phyloP scores from a whole-genome alignment of 2,113 vertebrate genomes.

The Theristicus caerulescens region DNA sequence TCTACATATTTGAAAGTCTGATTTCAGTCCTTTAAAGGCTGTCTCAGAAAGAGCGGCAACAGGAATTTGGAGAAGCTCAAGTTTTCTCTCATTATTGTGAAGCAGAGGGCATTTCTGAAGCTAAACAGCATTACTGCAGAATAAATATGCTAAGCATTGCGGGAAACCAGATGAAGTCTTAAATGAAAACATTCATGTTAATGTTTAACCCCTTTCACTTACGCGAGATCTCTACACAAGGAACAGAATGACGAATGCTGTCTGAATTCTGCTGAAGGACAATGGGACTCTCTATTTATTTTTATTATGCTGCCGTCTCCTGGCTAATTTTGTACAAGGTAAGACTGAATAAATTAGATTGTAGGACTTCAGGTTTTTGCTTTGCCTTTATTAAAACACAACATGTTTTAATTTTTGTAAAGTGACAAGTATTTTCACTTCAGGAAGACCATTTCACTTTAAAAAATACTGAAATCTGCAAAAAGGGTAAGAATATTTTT shows the following conservation, averaged over 20 bases:
- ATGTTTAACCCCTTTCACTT: conserved; percentile 12
- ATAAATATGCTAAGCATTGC: background rate
- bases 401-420: background rate
- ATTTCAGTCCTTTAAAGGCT: background rate
- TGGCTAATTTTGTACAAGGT: background rate
- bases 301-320: conserved; percentile 17
- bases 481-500: background rate
- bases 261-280: conserved; percentile 37
- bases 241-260: background rate
- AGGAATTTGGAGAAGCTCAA: background rate
- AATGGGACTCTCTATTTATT: background rate
- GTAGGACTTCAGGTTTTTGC: background rate
- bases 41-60: background rate
- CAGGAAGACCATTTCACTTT: background rate
- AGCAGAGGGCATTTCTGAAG: background rate
- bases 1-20: background rate
- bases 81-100: background rate
- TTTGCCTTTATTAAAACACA: background rate
- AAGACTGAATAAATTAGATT: background rate
- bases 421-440: background rate
- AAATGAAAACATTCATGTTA: background rate
- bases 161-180: background rate
- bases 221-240: background rate
- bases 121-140: background rate
- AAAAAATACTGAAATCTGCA: background rate